Base-by-base conservation (phyloP, 2,888 invertebrate species). In the Hemicrepidius hirtus region DNA sequence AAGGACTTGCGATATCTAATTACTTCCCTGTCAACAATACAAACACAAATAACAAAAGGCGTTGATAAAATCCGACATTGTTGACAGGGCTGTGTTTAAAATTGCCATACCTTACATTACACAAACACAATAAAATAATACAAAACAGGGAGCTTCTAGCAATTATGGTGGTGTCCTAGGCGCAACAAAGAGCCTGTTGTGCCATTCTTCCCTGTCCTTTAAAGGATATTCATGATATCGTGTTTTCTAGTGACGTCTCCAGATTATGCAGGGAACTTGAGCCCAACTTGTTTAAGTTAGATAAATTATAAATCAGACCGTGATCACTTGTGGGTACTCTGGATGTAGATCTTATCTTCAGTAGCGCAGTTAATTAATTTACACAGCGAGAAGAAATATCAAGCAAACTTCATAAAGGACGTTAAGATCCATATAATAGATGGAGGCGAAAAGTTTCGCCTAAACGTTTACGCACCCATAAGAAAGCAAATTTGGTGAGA, bases 271-370 rank as follows among this genome's bases (percentile, higher is more conserved):
- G 59, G 60, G 59, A 75, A 75, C 74, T 74, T 63, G 62, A 53
- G 59, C 59, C 60, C 49, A 70, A 74, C 72, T 75, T 75, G 73
- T 75, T 75, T 75, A 71, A 70, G 70, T 68, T 73, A n/a, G 70
- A 71, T 75, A 73, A 73, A 73, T 75, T 73, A 75, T 73, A 73
- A 73, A 73, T 73, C 75, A 70, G 70, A 49, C 59, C 73, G 75
- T 70, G 75, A 75, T 74, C 71, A 74, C 60, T 74, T 68, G 64
- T 68, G 74, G 67, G 71, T 71, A 63, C 65, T 74, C 53, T 50
- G 74, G 74, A 74, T 74, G 71, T 68, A 68, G 59, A 66, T 66
- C 41, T 21, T 66, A 66, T 66, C 66, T 55, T 20, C 46, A 32
- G n/a, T 44, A 44, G 28, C 53, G 66, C 53, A 57, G 55, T 57